Conservation (phyloP, 2,797 vertebrate species). For the Crax fasciolata region DNA sequence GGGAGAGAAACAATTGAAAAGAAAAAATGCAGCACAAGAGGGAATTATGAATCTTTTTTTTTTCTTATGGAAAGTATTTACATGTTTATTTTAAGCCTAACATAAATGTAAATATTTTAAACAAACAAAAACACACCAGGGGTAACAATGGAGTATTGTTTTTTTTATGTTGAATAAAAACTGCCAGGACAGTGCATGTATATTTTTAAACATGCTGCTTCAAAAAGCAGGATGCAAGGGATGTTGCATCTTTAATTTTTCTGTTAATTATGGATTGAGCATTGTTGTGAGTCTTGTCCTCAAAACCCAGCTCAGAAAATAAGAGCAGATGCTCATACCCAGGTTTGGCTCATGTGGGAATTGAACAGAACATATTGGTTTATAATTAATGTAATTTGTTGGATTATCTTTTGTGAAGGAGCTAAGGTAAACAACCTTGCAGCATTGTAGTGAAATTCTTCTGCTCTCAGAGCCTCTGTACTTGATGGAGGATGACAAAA, state of each 20-base stretch:
- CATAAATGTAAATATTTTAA: constrained; percentile 84
- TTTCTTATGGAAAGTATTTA: constrained; percentile 80
- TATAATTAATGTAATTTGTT: constrained; percentile 99
- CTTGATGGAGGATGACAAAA: constrained; percentile 64
- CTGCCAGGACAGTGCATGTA: constrained; percentile 77
- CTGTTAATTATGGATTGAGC: constrained; percentile 90
- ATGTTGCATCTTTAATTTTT: constrained; percentile 90
- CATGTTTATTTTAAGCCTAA: constrained; percentile 82
- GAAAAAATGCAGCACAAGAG: constrained; percentile 62
- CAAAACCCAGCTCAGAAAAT: constrained; percentile 88
- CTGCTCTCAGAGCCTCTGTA: constrained; percentile 63
- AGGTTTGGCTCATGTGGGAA: constrained; percentile 89
- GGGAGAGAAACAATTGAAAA: constrained; percentile 69
- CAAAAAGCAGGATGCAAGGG: constrained; percentile 84
- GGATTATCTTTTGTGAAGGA: constrained; percentile 97
- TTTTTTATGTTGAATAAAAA: constrained; percentile 76
- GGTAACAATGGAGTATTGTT: constrained; percentile 82
- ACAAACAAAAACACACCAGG: constrained; percentile 81
- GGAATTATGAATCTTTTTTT: constrained; percentile 72
- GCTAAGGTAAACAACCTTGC: constrained; percentile 91
- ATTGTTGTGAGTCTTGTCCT: constrained; percentile 90
- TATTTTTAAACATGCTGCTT: constrained; percentile 83
- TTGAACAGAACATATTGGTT: constrained; percentile 95
- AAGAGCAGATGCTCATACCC: constrained; percentile 95
- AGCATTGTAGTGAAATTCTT: constrained; percentile 82